Percentiles rank a stretch among this genome's conserved stretches.
phyloP scores from a whole-genome alignment of 2,797 vertebrate genomes.

The Gila robusta region DNA sequence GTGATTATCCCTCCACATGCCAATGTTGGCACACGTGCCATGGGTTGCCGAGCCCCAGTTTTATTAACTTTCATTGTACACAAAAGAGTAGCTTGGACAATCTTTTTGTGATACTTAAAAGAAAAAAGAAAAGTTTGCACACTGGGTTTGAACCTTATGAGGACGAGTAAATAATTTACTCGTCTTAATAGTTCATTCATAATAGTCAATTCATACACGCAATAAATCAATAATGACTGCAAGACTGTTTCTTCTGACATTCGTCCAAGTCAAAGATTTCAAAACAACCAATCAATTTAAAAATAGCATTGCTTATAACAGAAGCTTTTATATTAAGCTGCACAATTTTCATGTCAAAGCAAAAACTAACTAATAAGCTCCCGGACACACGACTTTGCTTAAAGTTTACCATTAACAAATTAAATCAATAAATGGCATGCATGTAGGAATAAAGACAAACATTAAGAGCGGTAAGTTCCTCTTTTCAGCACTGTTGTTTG shows the following conservation, averaged over 20 bases:
- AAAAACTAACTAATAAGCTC: too few species aligned
- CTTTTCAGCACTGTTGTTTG: too few species aligned
- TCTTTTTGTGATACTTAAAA: neutral
- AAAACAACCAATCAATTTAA: neutral
- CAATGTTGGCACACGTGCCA: neutral
- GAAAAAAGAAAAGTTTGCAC: too few species aligned
- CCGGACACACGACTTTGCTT: too few species aligned
- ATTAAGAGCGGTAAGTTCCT: too few species aligned
- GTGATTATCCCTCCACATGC: neutral
- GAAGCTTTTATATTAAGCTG: slow-evolving; percentile 8
- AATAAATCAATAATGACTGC: neutral
- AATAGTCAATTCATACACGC: neutral
- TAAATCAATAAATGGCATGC: too few species aligned
- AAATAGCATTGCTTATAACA: slow-evolving; percentile 6
- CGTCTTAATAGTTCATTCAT: neutral
- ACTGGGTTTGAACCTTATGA: neutral
- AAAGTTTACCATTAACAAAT: too few species aligned
- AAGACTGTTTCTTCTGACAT: neutral
- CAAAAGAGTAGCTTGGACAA: neutral
- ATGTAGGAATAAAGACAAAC: too few species aligned
- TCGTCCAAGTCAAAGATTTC: neutral
- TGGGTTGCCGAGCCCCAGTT: neutral
- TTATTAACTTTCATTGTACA: neutral
- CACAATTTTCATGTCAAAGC: too few species aligned
- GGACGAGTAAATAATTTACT: neutral